Percentiles rank a stretch among this genome's conserved stretches.
These are phyloP conservation scores for Athalia cordata DNA, from an alignment of 2,888 invertebrate genomes.

Conservation along the genomic window DNA sequence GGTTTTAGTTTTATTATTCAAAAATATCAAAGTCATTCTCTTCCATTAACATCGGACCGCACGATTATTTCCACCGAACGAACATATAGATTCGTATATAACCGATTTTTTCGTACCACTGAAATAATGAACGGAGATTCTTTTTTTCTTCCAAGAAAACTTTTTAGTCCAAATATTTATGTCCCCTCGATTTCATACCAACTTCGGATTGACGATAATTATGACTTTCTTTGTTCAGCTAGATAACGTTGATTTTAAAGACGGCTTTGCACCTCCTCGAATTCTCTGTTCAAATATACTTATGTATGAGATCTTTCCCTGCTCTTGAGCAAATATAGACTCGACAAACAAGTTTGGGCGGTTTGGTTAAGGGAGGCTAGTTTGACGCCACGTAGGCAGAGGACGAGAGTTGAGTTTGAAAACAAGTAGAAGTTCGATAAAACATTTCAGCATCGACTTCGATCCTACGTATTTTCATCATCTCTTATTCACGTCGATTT, in stretches of 20 bases:
- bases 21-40: not conserved
- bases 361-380: not conserved
- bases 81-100: too few relatives aligned
- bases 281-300: slow-evolving; percentile 30
- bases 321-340: slow-evolving; percentile 40
- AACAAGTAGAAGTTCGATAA: slow-evolving; percentile 33
- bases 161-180: not conserved
- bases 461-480: not conserved
- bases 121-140: not conserved
- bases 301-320: slow-evolving; percentile 19
- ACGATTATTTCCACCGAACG: too few relatives aligned
- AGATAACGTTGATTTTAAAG: not conserved
- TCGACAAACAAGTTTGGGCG: slow-evolving; percentile 33
- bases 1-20: slow-evolving; percentile 20
- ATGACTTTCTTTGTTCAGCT: not conserved
- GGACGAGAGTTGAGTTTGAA: slow-evolving; percentile 10
- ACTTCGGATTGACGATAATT: not conserved
- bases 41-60: not conserved
- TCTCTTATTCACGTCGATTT: too few relatives aligned
- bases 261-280: slow-evolving; percentile 24
- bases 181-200: too few relatives aligned
- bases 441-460: slow-evolving; percentile 25
- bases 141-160: not conserved
- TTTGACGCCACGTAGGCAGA: not conserved
- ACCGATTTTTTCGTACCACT: not conserved